Conservation (phyloP, 2,888 invertebrate species). For the Cactoblastis cactorum region DNA sequence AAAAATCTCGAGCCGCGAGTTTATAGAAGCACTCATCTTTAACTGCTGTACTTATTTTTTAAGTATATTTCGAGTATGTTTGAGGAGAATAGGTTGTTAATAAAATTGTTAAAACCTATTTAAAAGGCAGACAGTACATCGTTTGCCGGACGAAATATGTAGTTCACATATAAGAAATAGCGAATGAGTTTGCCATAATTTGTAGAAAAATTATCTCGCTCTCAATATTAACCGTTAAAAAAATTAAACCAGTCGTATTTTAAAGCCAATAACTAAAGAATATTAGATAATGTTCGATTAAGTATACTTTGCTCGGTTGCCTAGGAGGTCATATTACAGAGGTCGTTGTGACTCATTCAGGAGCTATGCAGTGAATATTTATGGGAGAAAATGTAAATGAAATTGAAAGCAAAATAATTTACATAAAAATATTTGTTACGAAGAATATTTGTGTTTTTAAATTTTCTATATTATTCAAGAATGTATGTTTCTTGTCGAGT, state of each 20-base stretch:
- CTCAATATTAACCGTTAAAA: too few relatives aligned
- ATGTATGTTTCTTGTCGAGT: background rate
- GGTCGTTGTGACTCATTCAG: background rate
- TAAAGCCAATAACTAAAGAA: background rate
- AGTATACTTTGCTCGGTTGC: background rate
- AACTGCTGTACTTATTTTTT: too few relatives aligned
- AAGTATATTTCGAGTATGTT: too few relatives aligned
- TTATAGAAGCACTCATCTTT: too few relatives aligned
- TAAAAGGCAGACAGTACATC: too few relatives aligned
- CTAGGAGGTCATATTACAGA: background rate
- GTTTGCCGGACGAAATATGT: too few relatives aligned
- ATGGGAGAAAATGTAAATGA: slow-evolving; percentile 2
- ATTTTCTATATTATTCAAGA: background rate
- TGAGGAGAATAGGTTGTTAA: too few relatives aligned
- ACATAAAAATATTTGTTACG: background rate
- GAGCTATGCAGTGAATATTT: slow-evolving; percentile 1
- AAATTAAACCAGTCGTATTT: background rate
- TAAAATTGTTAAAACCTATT: too few relatives aligned
- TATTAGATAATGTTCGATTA: background rate
- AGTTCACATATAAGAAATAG: too few relatives aligned
- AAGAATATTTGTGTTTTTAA: background rate
- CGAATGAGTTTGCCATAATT: too few relatives aligned
- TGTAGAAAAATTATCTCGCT: too few relatives aligned
- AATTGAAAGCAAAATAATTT: background rate
- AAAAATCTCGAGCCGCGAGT: too few relatives aligned